These are phyloP conservation scores for Trematomus loennbergii DNA, from an alignment of 2,113 vertebrate genomes.

Conservation along the genomic window DNA sequence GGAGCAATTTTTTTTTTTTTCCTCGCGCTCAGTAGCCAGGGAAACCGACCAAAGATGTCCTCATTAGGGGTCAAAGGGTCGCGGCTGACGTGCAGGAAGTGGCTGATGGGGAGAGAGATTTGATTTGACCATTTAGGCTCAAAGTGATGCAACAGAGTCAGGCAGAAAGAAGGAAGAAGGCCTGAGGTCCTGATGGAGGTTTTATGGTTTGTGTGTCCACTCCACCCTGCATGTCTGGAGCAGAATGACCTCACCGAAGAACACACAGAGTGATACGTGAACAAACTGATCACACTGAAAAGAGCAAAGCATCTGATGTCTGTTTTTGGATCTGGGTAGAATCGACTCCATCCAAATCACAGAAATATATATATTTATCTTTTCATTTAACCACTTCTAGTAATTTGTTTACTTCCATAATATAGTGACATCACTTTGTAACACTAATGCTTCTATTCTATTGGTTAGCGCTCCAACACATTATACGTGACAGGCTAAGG, in stretches of 20 bases:
- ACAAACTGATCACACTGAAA: neutral
- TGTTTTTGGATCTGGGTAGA: neutral
- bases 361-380: too few relatives aligned
- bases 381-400: too few relatives aligned
- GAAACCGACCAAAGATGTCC: constrained; percentile 63
- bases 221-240: constrained; percentile 38
- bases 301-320: neutral
- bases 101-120: constrained; percentile 25
- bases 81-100: constrained; percentile 65
- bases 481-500: too few relatives aligned
- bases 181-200: neutral
- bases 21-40: constrained; percentile 54
- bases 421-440: too few relatives aligned
- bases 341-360: too few relatives aligned
- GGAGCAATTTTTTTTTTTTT: constrained; percentile 21
- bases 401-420: too few relatives aligned
- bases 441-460: too few relatives aligned
- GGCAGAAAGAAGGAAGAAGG: constrained; percentile 5
- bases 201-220: constrained; percentile 32
- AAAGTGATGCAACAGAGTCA: constrained; percentile 10
- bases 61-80: constrained; percentile 63
- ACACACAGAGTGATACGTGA: neutral
- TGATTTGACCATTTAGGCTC: constrained; percentile 25
- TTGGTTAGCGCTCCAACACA: too few relatives aligned
- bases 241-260: constrained; percentile 44